Conservation (phyloP, 2,113 vertebrate genomes). For the Chaenogobius annularis region DNA sequence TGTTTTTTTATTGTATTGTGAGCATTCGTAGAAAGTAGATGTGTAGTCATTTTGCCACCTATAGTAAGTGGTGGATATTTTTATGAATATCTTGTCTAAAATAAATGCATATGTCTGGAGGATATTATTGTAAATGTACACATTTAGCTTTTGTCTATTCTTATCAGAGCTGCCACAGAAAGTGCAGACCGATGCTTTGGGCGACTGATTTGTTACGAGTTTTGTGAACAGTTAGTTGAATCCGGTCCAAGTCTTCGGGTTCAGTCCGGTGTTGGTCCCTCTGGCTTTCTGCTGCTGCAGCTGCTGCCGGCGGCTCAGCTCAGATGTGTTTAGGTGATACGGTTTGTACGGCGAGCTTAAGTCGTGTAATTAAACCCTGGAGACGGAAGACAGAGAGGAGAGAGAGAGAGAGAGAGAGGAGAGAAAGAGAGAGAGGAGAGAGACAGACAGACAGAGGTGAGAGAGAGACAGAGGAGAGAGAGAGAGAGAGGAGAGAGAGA, state of each 20-base stretch:
- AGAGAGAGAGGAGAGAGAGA: neutral
- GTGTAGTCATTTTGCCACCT: too few species aligned
- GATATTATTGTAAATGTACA: neutral
- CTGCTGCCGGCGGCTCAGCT: constrained; percentile 1
- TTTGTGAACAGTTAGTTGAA: neutral
- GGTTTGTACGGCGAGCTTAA: constrained; percentile 40
- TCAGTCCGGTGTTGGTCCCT: neutral
- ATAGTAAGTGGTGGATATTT: too few species aligned
- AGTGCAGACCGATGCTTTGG: neutral
- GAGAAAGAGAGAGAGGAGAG: too few species aligned
- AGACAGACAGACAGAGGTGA: too few species aligned
- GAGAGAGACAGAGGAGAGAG: too few species aligned
- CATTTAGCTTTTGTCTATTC: neutral
- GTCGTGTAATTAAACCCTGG: constrained; percentile 50
- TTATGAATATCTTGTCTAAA: too few species aligned
- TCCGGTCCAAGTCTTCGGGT: neutral
- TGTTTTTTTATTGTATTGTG: too few species aligned
- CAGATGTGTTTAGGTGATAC: constrained; percentile 43
- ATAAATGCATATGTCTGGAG: too few species aligned
- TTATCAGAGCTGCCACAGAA: neutral
- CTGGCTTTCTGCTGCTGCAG: constrained; percentile 1
- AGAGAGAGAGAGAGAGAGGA: neutral
- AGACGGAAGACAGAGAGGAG: neutral
- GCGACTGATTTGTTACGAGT: neutral
- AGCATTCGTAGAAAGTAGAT: too few species aligned